Evolutionary conservation across 2,113 vertebrate genomes (phyloP).

Genomic region (Dolichallabes microphthalmus): DNA sequence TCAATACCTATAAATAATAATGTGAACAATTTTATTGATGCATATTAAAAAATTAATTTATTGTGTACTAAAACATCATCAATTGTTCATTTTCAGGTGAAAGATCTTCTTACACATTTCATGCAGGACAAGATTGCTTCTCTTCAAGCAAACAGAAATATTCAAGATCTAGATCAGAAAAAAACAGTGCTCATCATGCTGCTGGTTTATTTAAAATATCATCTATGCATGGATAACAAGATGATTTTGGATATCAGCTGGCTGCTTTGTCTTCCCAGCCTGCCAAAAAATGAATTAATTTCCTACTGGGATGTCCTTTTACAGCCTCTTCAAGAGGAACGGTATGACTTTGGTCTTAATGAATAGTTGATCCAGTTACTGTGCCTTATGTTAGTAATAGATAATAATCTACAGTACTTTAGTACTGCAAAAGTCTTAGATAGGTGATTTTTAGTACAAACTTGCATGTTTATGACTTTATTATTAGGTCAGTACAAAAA

Average conservation of each 20-base stretch:
- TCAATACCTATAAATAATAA: neutral
- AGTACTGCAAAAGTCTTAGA: too few species aligned
- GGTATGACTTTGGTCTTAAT: constrained; percentile 39
- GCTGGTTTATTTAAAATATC: constrained; percentile 4
- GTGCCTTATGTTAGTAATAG: too few species aligned
- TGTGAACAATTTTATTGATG: neutral
- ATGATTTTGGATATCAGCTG: neutral
- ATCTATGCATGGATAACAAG: neutral
- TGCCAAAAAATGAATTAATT: constrained; percentile 51
- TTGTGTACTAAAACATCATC: neutral
- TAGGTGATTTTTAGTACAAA: too few species aligned
- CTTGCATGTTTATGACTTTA: too few species aligned
- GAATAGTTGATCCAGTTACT: neutral
- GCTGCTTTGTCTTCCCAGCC: constrained; percentile 63
- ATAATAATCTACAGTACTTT: too few species aligned
- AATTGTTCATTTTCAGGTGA: constrained; percentile 58
- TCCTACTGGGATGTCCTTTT: constrained; percentile 60
- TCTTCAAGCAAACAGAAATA: constrained; percentile 15
- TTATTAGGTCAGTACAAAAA: too few species aligned
- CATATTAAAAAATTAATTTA: too few species aligned
- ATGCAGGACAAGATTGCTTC: constrained; percentile 56
- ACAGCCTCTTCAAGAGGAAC: constrained; percentile 45
- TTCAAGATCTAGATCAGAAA: constrained; percentile 36
- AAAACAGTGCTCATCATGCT: constrained; percentile 62
- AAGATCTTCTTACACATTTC: constrained; percentile 60